phyloP scores from a whole-genome alignment of 1,140 invertebrate genomes.

The Nephotettix cincticeps region DNA sequence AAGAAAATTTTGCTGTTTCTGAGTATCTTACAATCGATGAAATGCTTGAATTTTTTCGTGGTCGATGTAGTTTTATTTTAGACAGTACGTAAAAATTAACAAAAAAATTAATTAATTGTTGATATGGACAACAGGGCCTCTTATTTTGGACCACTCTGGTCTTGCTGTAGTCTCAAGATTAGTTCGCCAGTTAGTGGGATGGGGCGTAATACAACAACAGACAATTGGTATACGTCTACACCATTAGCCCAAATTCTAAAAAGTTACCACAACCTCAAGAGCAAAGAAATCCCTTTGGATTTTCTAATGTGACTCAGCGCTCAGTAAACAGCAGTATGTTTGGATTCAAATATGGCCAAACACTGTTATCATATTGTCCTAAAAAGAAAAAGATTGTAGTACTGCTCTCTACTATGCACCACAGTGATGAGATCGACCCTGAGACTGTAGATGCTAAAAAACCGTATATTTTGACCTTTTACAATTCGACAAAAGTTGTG shows the following conservation, averaged over 20 bases:
- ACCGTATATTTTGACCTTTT: constrained; percentile 45
- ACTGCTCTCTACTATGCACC: constrained; percentile 14
- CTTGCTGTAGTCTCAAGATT: constrained; percentile 38
- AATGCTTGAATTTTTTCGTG: constrained; percentile 46
- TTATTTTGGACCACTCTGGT: constrained; percentile 40
- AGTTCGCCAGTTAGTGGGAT: constrained; percentile 35
- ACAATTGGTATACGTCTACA: constrained; percentile 43
- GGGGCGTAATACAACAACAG: constrained; percentile 39
- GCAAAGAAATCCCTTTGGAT: constrained; percentile 40
- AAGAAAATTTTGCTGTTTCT: constrained; percentile 28
- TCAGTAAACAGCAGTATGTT: constrained; percentile 27
- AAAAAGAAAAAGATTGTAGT: constrained; percentile 5
- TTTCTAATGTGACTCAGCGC: constrained; percentile 27
- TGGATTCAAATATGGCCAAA: constrained; percentile 30
- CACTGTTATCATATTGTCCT: constrained; percentile 19
- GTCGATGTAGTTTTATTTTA: constrained; percentile 46
- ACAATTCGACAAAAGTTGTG: constrained; percentile 48
- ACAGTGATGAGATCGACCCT: constrained; percentile 32
- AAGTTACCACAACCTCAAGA: constrained; percentile 36
- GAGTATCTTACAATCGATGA: no score
- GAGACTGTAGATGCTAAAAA: constrained; percentile 37
- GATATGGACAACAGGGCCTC: constrained; percentile 44
- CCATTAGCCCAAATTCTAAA: constrained; percentile 30
- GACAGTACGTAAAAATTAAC: constrained; percentile 48
- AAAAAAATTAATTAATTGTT: constrained; percentile 51